Evolutionary conservation across 2,888 invertebrate genomes (phyloP), one percentile per base, ranked within the genome.

Genomic region (Cartodere bifasciata): DNA sequence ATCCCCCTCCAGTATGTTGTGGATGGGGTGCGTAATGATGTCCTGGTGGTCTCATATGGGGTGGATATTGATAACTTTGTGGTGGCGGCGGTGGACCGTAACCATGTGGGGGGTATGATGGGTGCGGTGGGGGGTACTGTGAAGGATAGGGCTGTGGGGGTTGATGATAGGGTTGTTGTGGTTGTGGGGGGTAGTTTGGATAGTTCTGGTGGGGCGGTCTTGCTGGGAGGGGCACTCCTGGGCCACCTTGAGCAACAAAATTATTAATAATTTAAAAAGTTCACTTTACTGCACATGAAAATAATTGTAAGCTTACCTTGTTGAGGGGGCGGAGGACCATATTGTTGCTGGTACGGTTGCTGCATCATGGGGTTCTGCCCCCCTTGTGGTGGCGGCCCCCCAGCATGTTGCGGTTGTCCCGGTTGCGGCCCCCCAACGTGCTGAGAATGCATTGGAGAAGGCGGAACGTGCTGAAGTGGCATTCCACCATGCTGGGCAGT

Each of bases 171-270:
- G 58, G 53, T 28, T 38, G 40, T 15, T 38, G 43, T 28, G 61
- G 62, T 26, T 63, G 63, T 28, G 63, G 64, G 4, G 64, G 60
- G 35, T 66, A 65, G 1, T 60, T 55, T 31, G 31, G 28, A 33
- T 66, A 65, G 4, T 61, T 58, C 1, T 67, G 67, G 53, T 68
- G 68, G 0, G 68, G 68, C 2, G 68, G 68, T 34, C 68, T 50
- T 5, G 68, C 65, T 9, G 68, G 65, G 23, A 68, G 46, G 0
- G 67, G 66, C 11, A 67, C 66, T n/a, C n/a, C n/a, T n/a, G n/a
- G n/a, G n/a, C n/a, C n/a, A n/a, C n/a, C n/a, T n/a, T n/a, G n/a
- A n/a, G n/a, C n/a, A n/a, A n/a, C n/a, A n/a, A n/a, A n/a, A n/a
- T n/a, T n/a, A n/a, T n/a, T n/a, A n/a, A n/a, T n/a, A n/a, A n/a